Base-by-base conservation (phyloP, 2,888 invertebrate species). In the Cerceris ruficornis region DNA sequence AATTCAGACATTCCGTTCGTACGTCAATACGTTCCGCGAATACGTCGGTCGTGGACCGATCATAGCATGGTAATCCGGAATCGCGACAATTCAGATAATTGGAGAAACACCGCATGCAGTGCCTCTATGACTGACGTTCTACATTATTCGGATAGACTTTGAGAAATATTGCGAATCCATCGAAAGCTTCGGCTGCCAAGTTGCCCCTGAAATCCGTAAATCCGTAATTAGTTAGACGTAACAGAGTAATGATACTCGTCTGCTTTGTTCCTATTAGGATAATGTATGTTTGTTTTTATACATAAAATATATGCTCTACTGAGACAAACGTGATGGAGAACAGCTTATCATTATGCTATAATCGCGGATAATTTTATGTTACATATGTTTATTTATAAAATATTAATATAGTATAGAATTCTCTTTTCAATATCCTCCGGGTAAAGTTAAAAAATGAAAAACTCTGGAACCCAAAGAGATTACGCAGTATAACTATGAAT, bases 41-140 rank as follows among this genome's bases (percentile, higher is more conserved):
- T 57, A 60, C 68, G 60, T 58, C 43, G 58, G 62, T 62, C 49
- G 15, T 64, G n/a, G 42, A 15, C 4, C 68, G 15, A 46, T 69
- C 68, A 50, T 69, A 13, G 50, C 68, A 49, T 28, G 50, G 42
- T 28, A 65, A 69, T 74, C 54, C 60, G 69, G 74, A 69, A 74
- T 74, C 68, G 28, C 60, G 69, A 74, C 68, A 74, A 74, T 77
- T 46, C 50, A 8, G 49, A 74, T 73, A 69, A 77, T 68, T 60
- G 59, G 54, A n/a, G 71, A 55, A 49, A 49, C 28, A 42, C 28
- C 43, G 46, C 14, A 7, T 64, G 41, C 42, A 55, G 59, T 17
- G 42, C 5, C 17, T 70, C 41, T 6, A 39, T 46, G 52, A 4
- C 46, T 52, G 46, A 39, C 46, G 41, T 66, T 54, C 46, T 15